Evolutionary conservation across 2,113 vertebrate species (phyloP), one percentile per base, ranked within the genome.

Genomic region (Heptranchias perlo): DNA sequence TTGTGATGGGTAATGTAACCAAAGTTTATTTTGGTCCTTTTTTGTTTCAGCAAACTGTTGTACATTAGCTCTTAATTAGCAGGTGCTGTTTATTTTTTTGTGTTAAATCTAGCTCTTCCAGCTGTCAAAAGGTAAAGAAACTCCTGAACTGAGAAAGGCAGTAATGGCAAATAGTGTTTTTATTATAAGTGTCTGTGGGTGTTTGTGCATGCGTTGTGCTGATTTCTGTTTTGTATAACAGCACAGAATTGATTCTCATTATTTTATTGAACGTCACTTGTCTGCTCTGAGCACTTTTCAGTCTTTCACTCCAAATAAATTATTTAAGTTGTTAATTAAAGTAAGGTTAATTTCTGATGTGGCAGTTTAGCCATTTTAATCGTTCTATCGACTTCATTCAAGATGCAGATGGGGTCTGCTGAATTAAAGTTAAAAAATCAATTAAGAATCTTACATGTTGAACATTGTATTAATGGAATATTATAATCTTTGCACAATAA

Each of bases 331-430:
- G n/a, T n/a, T 39, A 93, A 1, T 18, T 62, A 16, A 61, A 93
- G 35, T 64, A 18, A 62, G 58, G 89, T 64, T 61, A 93, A 93
- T 93, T 64, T 93, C 89, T 93, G 58, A 93, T 23, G 16, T 44
- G 89, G 58, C 6, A 21, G n/a, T 62, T 93, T 62, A 93, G n/a
- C 89, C 58, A 93, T 93, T 93, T 62, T 64, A 93, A 93, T 93
- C 64, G 61, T 62, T 61, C 16, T 18, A 21, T 93, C 58, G 8
- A 39, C 58, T 61, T 93, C n/a, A 21, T 93, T 93, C 23, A 62
- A 93, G 35, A 93, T 62, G 5, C 58, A 62, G 89, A 64, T 39
- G 58, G 16, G 21, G 58, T 39, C 64, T 39, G 16, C 89, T 62
- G 2, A 93, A 93, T 44, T 39, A 39, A 93, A 39, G 89, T 39